Evolutionary conservation across 2,797 vertebrate species (phyloP), one percentile per base, ranked within the genome.

Genomic region (Mormyrus proboscirostris): DNA sequence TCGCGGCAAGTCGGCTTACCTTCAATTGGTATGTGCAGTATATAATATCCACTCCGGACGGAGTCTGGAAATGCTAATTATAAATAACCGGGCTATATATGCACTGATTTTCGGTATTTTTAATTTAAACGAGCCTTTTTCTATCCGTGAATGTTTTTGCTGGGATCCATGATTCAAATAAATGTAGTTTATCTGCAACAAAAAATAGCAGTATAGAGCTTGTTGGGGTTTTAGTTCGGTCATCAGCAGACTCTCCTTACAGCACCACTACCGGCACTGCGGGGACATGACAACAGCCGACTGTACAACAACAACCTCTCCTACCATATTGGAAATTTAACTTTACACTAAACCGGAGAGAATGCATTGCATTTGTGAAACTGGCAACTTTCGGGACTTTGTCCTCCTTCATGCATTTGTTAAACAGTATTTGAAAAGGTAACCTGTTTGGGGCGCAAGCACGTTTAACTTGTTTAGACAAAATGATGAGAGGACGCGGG

Each of bases 181-280:
- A 95, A 96, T 94, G 92, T 91, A 94, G 91, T 93, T 94, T 95
- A 96, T 96, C 97, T 96, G 95, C 96, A 96, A 97, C 97, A 97
- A 97, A 97, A 97, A 97, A 97, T 96, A 97, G 97, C 97, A 95
- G 95, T 95, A 95, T 93, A 96, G 96, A 97, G 97, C 97, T 85
- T 98, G 97, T 97, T 96, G 96, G 96, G 96, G 97, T 96, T 96
- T 94, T 93, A 92, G 96, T 96, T 95, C 94, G 96, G 95, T 96
- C 96, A 96, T 96, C 95, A 94, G 96, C 96, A 95, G 96, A 97
- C 95, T 96, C 96, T 99, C 97, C 98, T 96, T 96, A 99, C 97
- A 99, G 98, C 98, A 98, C 98, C 97, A 98, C 98, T 98, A 99
- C 97, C 96, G 98, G 98, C 97, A 97, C 98, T 94, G 97, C 95